phyloP scores from a whole-genome alignment of 1,140 invertebrate species.

The Drosophila willistoni region DNA sequence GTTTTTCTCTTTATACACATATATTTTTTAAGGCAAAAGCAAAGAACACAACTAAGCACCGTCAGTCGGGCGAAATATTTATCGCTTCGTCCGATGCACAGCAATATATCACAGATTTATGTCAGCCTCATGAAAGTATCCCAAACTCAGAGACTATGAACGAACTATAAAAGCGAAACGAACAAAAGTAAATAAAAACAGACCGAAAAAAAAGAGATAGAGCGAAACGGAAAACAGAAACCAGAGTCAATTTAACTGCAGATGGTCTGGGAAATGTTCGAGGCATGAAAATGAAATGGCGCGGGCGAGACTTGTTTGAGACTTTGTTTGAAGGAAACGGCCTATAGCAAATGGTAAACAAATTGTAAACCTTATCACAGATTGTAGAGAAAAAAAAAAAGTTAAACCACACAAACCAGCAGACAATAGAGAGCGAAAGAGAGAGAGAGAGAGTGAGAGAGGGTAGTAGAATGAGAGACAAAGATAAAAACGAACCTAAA shows the following conservation, averaged over 20 bases:
- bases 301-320: conserved; percentile 1
- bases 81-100: conserved; percentile 51
- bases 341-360: conserved; percentile 48
- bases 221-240: conserved; percentile 23
- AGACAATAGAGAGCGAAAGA: neutral
- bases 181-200: conserved; percentile 31
- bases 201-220: conserved; percentile 8
- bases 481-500: neutral
- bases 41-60: conserved; percentile 44
- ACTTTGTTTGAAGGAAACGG: conserved; percentile 11
- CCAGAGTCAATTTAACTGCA: conserved; percentile 20
- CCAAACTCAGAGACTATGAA: conserved; percentile 28
- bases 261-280: neutral
- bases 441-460: neutral
- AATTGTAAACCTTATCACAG: conserved; percentile 52
- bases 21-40: conserved; percentile 15
- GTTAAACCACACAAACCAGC: no score
- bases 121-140: conserved; percentile 61
- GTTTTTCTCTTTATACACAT: neutral
- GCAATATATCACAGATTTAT: conserved; percentile 79
- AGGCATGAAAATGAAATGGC: conserved; percentile 1
- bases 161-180: conserved; percentile 46
- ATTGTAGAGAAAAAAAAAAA: conserved; percentile 20
- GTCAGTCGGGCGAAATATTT: conserved; percentile 51
- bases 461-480: neutral